phyloP scores from a whole-genome alignment of 2,888 invertebrate species.

The Epirrita christyi region DNA sequence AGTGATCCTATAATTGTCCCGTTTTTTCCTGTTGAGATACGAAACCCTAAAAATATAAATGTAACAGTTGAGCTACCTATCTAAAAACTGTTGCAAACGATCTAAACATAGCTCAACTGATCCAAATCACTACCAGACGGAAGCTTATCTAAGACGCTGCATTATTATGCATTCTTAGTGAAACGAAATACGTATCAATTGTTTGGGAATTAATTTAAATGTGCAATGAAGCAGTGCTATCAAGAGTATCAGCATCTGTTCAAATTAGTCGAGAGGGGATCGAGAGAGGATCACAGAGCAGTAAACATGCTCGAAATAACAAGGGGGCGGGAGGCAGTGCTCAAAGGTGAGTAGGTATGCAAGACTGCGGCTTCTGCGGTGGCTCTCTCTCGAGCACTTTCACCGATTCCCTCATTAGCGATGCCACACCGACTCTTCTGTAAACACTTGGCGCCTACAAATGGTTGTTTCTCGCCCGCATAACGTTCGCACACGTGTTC shows the following conservation, averaged over 20 bases:
- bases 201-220: background rate
- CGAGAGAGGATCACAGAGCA: constrained; percentile 31
- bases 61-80: too few species aligned
- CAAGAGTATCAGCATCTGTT: constrained; percentile 38
- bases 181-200: too few species aligned
- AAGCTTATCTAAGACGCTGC: too few species aligned
- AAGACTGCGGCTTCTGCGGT: constrained; percentile 54
- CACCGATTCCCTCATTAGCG: constrained; percentile 74
- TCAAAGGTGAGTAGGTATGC: constrained; percentile 45
- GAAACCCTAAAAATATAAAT: too few species aligned
- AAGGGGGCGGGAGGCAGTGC: constrained; percentile 38
- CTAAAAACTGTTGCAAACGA: too few species aligned
- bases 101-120: too few species aligned
- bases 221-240: constrained; percentile 8
- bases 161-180: too few species aligned
- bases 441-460: constrained; percentile 74
- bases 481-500: constrained; percentile 48
- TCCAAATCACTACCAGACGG: too few species aligned
- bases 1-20: too few species aligned
- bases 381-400: constrained; percentile 61
- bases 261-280: constrained; percentile 43
- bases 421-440: constrained; percentile 70
- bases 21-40: too few species aligned
- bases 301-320: constrained; percentile 45
- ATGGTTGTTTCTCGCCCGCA: constrained; percentile 59